Base-by-base conservation (phyloP, 2,888 invertebrate genomes). In the Ophion obscuratus region DNA sequence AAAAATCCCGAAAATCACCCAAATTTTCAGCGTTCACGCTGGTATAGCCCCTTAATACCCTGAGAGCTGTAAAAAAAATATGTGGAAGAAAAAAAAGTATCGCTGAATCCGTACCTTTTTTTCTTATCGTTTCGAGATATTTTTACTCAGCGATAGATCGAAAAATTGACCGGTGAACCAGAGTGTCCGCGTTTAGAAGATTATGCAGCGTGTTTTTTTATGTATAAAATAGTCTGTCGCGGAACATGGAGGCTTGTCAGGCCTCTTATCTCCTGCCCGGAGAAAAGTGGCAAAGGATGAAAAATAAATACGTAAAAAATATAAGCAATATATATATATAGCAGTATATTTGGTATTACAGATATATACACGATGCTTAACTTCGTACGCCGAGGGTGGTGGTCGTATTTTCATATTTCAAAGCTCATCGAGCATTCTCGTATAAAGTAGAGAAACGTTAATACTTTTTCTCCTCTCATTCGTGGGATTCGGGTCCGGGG, bases 401-500 rank as follows among this genome's bases (percentile, higher is more conserved):
- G 83, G 74, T 79, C 75, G 61, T 90, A 90, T 92, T 91, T 90
- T 89, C 92, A 91, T 90, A 91, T 92, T 91, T 92, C 90, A 90
- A 88, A 92, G 91, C 90, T 91, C 91, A 92, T 91, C 89, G 91
- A 89, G 88, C 85, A 89, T 90, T 88, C 89, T 87, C 89, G 90
- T 90, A 92, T 91, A 92, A 91, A 90, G 90, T 91, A 92, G 89
- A 24, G 44, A 86, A 91, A 89, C 89, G 89, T 90, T 92, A 92
- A 92, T 93, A 92, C 92, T 89, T 91, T 89, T 90, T 89, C 67
- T 71, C 88, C 68, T 87, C 85, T 87, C 57, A 87, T 91, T 88
- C 90, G 83, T 87, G 82, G 81, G 86, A 78, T 71, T 83, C 84
- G 81, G 73, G 17, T 53, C 53, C 10, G 14, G 59, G 44, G 40